Evolutionary conservation across 2,888 invertebrate species (phyloP), one percentile per base, ranked within the genome.

Genomic region (Drosophila prolongata): DNA sequence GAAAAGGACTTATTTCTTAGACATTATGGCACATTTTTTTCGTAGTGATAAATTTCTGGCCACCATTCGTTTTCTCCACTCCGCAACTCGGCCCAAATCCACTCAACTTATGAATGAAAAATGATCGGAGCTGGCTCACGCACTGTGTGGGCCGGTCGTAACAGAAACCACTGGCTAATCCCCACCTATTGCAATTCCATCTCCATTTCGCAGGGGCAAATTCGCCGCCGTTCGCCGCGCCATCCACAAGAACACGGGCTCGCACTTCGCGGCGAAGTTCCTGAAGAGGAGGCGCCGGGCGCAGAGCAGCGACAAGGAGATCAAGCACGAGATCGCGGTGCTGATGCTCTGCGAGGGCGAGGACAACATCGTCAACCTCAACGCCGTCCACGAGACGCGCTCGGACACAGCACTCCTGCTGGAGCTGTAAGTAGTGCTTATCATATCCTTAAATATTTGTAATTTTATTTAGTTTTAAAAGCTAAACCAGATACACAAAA

Each of bases 231-330:
- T 99, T 78, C 96, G 97, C 91, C 95, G 97, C 92, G 97, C 98
- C 91, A 95, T 96, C 37, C 97, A 98, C 93, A 95, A 96, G 92
- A 95, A 95, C 85, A 96, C 96, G 59, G 97, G 97, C 69, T 95
- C 96, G 90, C 96, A 96, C 91, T 98, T 97, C 93, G 99, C 98
- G n/a, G 98, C 98, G 76, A 99, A 99, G 94, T 98, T 97, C 93
- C 96, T 98, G 81, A 96, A 97, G 93, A 96, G 98, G 91, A 94
- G 98, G 88, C 95, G 98, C 92, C 96, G 97, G 83, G 96, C 97
- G 79, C 95, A 95, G 79, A 96, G 97, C 93, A 96, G 96, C 86
- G 95, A 95, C 90, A 95, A 96, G 81, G 98, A 98, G 93, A 97
- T 98, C 87, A 95, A 97, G 80, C 98, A 98, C 93, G 99, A 99